phyloP scores from a whole-genome alignment of 2,113 vertebrate genomes.

The Chaetops frenatus region DNA sequence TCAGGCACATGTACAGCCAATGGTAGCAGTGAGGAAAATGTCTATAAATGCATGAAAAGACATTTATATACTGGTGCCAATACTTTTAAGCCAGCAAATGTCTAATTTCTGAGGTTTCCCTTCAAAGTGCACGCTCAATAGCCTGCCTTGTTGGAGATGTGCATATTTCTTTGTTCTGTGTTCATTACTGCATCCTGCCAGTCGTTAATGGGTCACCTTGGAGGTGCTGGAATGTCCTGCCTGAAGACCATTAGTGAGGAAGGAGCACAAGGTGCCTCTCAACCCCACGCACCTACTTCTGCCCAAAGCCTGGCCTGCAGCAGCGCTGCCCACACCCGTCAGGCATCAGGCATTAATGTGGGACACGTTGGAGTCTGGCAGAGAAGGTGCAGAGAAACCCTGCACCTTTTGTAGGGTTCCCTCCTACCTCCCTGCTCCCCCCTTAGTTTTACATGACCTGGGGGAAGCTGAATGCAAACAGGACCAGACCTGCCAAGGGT shows the following conservation, averaged over 20 bases:
- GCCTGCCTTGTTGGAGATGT: fast-evolving
- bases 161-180: background rate
- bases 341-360: background rate
- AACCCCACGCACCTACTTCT: background rate
- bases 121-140: fast-evolving
- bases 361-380: background rate
- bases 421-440: no score
- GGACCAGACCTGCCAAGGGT: no score
- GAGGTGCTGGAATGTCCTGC: conserved; percentile 12
- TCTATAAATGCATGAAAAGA: background rate
- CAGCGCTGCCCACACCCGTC: background rate
- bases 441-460: no score
- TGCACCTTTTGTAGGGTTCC: no score
- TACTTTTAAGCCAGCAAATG: background rate
- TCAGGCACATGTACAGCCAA: background rate
- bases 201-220: background rate
- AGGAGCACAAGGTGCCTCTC: background rate
- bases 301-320: background rate
- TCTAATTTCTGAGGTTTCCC: background rate
- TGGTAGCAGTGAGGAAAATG: background rate
- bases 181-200: background rate
- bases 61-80: background rate
- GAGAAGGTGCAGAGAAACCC: no score
- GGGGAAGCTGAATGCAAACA: no score
- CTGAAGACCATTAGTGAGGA: background rate